Evolutionary conservation across 1,140 invertebrate species (phyloP).

Genomic region (Tribolium madens): DNA sequence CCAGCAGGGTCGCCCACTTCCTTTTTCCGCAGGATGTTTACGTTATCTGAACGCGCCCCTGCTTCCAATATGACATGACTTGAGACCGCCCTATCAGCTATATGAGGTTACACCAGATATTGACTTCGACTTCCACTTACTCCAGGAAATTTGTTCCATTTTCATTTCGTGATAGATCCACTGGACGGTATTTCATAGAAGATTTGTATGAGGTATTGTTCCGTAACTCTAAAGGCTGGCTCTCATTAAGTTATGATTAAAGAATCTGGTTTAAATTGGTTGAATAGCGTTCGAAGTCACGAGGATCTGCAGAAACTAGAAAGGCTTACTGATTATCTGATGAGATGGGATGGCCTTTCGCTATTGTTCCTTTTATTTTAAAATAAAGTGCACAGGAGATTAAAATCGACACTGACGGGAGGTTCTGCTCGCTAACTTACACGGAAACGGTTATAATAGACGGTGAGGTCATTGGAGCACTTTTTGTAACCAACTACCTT

Average conservation of each 20-base stretch:
- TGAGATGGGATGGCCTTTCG: conserved; percentile 16
- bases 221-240: conserved; percentile 5
- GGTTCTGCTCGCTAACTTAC: not conserved
- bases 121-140: conserved; percentile 32
- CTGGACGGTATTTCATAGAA: conserved; percentile 6
- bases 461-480: not conserved
- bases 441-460: not conserved
- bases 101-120: conserved; percentile 41
- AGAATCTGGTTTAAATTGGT: conserved; percentile 11
- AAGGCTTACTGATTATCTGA: conserved; percentile 38
- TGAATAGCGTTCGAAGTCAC: conserved; percentile 10
- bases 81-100: conserved; percentile 43
- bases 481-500: not conserved
- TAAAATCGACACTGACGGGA: conserved; percentile 24
- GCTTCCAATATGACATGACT: conserved; percentile 32
- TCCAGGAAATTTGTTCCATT: conserved; percentile 44
- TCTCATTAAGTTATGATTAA: conserved; percentile 25
- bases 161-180: conserved; percentile 26
- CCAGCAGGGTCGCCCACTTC: conserved; percentile 43
- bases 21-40: conserved; percentile 46
- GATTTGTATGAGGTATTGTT: not conserved
- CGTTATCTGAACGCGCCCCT: conserved; percentile 45
- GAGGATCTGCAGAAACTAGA: conserved; percentile 33
- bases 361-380: conserved; percentile 41
- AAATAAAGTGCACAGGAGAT: conserved; percentile 33